A percentile compares a stretch with the other conserved stretches of the same genome.
These are phyloP conservation scores for Silurus glanis DNA, from an alignment of 2,113 vertebrate species.

Conservation along the genomic window DNA sequence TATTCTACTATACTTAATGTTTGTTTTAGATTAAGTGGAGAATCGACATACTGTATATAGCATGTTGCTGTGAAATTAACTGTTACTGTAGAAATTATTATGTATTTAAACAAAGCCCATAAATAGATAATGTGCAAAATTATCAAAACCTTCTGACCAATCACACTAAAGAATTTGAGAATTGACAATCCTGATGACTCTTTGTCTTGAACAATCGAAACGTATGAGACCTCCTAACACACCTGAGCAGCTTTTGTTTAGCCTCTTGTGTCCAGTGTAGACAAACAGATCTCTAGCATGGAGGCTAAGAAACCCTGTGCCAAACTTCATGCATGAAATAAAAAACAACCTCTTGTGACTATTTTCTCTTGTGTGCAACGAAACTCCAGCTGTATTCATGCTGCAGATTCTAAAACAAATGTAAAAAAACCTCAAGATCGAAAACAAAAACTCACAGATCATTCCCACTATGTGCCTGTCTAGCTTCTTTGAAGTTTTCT, in stretches of 20 bases:
- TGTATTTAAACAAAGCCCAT: background rate
- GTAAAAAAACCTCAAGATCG: background rate
- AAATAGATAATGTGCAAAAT: background rate
- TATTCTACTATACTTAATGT: background rate
- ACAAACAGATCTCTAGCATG: background rate
- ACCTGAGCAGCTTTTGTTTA: background rate
- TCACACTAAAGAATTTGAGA: background rate
- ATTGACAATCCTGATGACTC: background rate
- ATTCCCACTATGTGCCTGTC: background rate
- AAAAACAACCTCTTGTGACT: background rate
- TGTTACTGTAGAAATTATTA: background rate
- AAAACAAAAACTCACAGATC: background rate
- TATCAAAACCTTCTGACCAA: background rate
- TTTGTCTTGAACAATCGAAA: background rate
- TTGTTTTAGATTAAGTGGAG: background rate
- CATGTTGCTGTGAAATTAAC: background rate
- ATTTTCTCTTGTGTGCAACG: background rate
- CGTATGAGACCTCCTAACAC: background rate
- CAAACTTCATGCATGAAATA: background rate
- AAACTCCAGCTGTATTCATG: background rate
- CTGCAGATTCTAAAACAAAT: background rate
- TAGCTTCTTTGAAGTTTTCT: background rate
- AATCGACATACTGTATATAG: background rate
- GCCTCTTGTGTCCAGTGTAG: background rate
- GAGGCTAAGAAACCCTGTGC: background rate